phyloP scores from a whole-genome alignment of 2,113 vertebrate species.

The Rattus norvegicus region GRCr8 NC_086024.1:56412001-56412500 shows the following conservation, averaged over 20 bases:
- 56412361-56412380: slow-evolving; percentile 81
- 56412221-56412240: background rate
- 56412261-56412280: background rate
- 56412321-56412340: slow-evolving; percentile 80
- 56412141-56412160: background rate
- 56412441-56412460: slow-evolving; percentile 87
- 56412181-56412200: background rate
- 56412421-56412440: slow-evolving; percentile 88
- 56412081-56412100: background rate
- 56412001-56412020: background rate
- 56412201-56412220: background rate
- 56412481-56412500: slow-evolving; percentile 62
- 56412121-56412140: background rate
- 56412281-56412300: slow-evolving; percentile 37
- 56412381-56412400: slow-evolving; percentile 83
- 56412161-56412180: background rate
- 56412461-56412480: slow-evolving; percentile 84
- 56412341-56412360: slow-evolving; percentile 84
- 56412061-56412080: slow-evolving; percentile 63
- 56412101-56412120: slow-evolving; percentile 13
- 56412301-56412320: slow-evolving; percentile 68
- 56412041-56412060: slow-evolving; percentile 50
- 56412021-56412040: background rate
- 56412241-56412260: background rate
- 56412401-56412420: slow-evolving; percentile 83